A percentile compares a stretch with the other conserved stretches of the same genome.
Conservation (phyloP, 2,888 invertebrate genomes). For the Asteroscopus sphinx region DNA sequence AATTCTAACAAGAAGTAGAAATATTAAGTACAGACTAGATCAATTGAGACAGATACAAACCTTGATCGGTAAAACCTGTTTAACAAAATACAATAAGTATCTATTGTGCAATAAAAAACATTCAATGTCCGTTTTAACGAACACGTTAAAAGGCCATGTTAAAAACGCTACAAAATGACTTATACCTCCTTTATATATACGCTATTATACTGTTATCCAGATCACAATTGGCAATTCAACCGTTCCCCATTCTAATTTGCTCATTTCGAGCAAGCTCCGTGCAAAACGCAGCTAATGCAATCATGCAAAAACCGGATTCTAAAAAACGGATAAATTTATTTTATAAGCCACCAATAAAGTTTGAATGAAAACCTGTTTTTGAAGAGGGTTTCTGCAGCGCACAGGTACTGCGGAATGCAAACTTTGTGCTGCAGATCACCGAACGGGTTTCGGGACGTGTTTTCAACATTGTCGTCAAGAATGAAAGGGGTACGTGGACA, state of each 20-base stretch:
- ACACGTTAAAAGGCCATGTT: slow-evolving; percentile 36
- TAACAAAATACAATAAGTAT: neutral
- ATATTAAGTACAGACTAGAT: no score
- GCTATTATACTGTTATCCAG: slow-evolving; percentile 48
- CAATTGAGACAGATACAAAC: no score
- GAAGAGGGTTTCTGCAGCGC: slow-evolving; percentile 73
- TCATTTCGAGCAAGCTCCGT: slow-evolving; percentile 64
- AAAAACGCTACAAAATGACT: slow-evolving; percentile 43
- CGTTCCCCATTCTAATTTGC: slow-evolving; percentile 57
- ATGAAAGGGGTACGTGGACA: slow-evolving; percentile 56
- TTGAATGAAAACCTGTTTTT: slow-evolving; percentile 65
- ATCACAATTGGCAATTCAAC: slow-evolving; percentile 61
- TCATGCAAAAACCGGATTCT: slow-evolving; percentile 56
- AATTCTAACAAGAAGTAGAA: no score
- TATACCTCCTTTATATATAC: slow-evolving; percentile 33
- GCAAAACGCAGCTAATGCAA: slow-evolving; percentile 62
- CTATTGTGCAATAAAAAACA: slow-evolving; percentile 8
- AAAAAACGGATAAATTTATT: slow-evolving; percentile 52
- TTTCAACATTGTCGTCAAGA: slow-evolving; percentile 56
- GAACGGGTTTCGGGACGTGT: slow-evolving; percentile 72
- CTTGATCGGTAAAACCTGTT: no score
- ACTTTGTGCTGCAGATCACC: slow-evolving; percentile 74
- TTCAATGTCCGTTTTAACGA: slow-evolving; percentile 26
- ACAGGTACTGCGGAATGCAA: slow-evolving; percentile 83
- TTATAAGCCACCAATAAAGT: slow-evolving; percentile 46